Percentiles rank a stretch among this genome's conserved stretches.
phyloP scores from a whole-genome alignment of 2,888 invertebrate species.

The Serripes groenlandicus region DNA sequence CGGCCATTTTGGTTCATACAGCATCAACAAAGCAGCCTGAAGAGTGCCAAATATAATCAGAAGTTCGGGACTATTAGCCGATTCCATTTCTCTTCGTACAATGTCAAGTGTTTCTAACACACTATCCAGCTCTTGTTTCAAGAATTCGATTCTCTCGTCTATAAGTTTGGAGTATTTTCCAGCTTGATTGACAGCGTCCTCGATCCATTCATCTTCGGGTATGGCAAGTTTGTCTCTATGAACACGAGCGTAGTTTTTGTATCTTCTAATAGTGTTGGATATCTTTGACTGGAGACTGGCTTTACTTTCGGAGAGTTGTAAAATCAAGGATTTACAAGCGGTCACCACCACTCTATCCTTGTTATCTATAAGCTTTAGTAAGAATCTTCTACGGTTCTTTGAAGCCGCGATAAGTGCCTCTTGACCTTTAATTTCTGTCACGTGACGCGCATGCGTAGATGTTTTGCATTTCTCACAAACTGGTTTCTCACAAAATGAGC shows the following conservation, averaged over 20 bases:
- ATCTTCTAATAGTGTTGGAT: slow-evolving; percentile 21
- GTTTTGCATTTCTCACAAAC: slow-evolving; percentile 56
- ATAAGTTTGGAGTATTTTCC: slow-evolving; percentile 31
- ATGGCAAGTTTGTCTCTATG: slow-evolving; percentile 44
- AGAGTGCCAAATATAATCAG: slow-evolving; percentile 40
- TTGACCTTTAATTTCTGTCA: slow-evolving; percentile 49
- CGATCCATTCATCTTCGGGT: slow-evolving; percentile 46
- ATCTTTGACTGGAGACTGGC: slow-evolving; percentile 35
- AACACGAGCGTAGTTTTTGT: slow-evolving; percentile 28
- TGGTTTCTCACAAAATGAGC: slow-evolving; percentile 56
- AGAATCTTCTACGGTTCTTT: slow-evolving; percentile 33
- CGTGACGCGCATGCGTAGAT: slow-evolving; percentile 56
- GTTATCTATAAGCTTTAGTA: slow-evolving; percentile 31
- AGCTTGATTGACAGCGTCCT: slow-evolving; percentile 19
- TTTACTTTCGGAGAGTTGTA: slow-evolving; percentile 42
- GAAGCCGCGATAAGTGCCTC: slow-evolving; percentile 41
- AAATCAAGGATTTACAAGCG: slow-evolving; percentile 21
- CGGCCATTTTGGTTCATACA: slow-evolving; percentile 55
- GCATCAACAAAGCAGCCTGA: slow-evolving; percentile 42
- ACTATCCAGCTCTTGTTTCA: slow-evolving; percentile 33
- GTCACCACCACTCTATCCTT: slow-evolving; percentile 30
- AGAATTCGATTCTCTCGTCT: slow-evolving; percentile 55
- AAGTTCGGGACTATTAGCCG: slow-evolving; percentile 45
- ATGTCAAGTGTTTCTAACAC: slow-evolving; percentile 2
- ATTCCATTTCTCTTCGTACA: slow-evolving; percentile 32